A percentile compares a stretch with the other conserved stretches of the same genome.
These are phyloP conservation scores for Drosophila auraria DNA, from an alignment of 1,140 invertebrate species.

Conservation along the genomic window DNA sequence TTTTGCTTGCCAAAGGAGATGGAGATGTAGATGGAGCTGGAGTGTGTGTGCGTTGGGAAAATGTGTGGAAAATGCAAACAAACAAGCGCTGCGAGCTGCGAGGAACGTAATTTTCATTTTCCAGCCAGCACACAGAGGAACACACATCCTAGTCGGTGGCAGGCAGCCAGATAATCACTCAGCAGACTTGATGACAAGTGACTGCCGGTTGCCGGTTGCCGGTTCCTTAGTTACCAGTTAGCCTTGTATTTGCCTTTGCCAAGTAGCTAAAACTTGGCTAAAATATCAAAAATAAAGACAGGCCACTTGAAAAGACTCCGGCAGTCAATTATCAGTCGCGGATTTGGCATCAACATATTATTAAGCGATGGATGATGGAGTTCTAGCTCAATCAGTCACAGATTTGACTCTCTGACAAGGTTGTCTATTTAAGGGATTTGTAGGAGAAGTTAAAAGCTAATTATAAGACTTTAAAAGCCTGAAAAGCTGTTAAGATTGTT, in stretches of 20 bases:
- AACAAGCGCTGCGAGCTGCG: slow-evolving; percentile 54
- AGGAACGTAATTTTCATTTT: slow-evolving; percentile 76
- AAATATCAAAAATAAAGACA: slow-evolving; percentile 41
- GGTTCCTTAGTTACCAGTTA: slow-evolving; percentile 2
- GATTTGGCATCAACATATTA: neutral
- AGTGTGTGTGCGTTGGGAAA: slow-evolving; percentile 48
- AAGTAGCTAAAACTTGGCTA: slow-evolving; percentile 38
- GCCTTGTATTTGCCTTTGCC: slow-evolving; percentile 38
- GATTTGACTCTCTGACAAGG: neutral
- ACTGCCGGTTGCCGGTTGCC: slow-evolving; percentile 37
- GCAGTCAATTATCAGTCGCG: neutral
- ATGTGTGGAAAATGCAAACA: slow-evolving; percentile 58
- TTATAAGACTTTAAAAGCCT: no score
- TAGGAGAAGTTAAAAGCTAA: neutral
- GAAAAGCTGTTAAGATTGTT: no score
- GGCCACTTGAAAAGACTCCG: neutral
- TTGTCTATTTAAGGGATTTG: neutral
- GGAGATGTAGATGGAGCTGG: neutral
- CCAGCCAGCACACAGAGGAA: slow-evolving; percentile 20
- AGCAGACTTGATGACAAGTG: slow-evolving; percentile 67
- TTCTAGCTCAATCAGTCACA: neutral
- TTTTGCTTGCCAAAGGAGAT: slow-evolving; percentile 37
- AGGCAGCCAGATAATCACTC: slow-evolving; percentile 74
- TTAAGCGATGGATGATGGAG: neutral
- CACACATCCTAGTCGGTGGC: slow-evolving; percentile 32